A percentile compares a stretch with the other conserved stretches of the same genome.
Evolutionary conservation across 2,888 invertebrate species (phyloP).

Genomic region (Cotesia congregata): DNA sequence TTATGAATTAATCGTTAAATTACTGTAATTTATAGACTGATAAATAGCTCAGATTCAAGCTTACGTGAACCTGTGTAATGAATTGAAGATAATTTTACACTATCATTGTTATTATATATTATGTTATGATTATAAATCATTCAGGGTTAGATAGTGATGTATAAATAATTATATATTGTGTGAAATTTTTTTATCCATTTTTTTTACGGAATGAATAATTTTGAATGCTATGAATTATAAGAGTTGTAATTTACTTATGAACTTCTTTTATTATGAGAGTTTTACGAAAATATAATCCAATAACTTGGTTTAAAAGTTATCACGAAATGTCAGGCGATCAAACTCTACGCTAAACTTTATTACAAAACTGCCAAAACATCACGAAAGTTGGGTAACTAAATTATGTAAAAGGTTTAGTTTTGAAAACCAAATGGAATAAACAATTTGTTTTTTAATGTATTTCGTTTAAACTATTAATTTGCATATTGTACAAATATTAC

Average conservation of each 20-base stretch:
- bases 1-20: slow-evolving; percentile 14
- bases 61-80: not conserved
- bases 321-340: slow-evolving; percentile 23
- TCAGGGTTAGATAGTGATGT: too few relatives aligned
- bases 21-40: slow-evolving; percentile 10
- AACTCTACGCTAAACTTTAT: slow-evolving; percentile 30
- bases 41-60: slow-evolving; percentile 9
- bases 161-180: too few relatives aligned
- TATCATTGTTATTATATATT: not conserved
- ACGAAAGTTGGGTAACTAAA: slow-evolving; percentile 27
- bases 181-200: too few relatives aligned
- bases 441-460: not conserved
- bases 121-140: too few relatives aligned
- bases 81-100: not conserved
- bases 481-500: not conserved
- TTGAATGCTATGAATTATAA: not conserved
- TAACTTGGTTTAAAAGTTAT: slow-evolving; percentile 24
- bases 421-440: not conserved
- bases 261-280: not conserved
- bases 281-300: slow-evolving; percentile 19
- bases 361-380: slow-evolving; percentile 35
- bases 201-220: not conserved
- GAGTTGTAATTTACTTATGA: not conserved
- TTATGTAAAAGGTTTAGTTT: slow-evolving; percentile 3
- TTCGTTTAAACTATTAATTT: not conserved